A percentile compares a stretch with the other conserved stretches of the same genome.
These are phyloP conservation scores for Troides helena DNA, from an alignment of 2,888 invertebrate species.

Conservation along the genomic window DNA sequence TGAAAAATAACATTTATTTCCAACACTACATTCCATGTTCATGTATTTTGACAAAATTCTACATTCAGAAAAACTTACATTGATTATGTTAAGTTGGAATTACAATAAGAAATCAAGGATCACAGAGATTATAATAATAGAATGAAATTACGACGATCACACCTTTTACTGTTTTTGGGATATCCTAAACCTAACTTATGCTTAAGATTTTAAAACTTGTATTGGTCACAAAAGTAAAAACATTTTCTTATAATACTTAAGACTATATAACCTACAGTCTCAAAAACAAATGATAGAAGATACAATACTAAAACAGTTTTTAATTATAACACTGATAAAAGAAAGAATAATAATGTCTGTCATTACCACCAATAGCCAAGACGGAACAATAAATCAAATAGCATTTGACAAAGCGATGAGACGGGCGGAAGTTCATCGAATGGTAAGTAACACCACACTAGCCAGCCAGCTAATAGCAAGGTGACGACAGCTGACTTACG, in stretches of 20 bases:
- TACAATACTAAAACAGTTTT: conserved; percentile 16
- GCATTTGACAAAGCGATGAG: conserved; percentile 3
- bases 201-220: conserved; percentile 64
- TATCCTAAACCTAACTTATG: conserved; percentile 66
- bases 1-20: conserved; percentile 77
- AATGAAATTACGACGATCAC: conserved; percentile 59
- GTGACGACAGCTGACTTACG: too few species aligned
- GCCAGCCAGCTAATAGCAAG: too few species aligned
- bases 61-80: conserved; percentile 62
- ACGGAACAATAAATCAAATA: conserved; percentile 30
- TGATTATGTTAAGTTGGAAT: conserved; percentile 63
- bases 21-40: conserved; percentile 71
- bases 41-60: conserved; percentile 74
- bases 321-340: conserved; percentile 20
- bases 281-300: conserved; percentile 43
- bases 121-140: conserved; percentile 74
- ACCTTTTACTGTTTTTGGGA: conserved; percentile 68
- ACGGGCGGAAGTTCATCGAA: too few species aligned
- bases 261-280: conserved; percentile 66
- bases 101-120: conserved; percentile 72
- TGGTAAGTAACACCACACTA: too few species aligned
- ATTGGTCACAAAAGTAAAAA: conserved; percentile 77
- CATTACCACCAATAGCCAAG: conserved; percentile 34
- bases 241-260: conserved; percentile 51
- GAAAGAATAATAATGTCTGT: conserved; percentile 22